Conservation (phyloP, 1,140 invertebrate genomes). For the Paralvinella palmiformis region DNA sequence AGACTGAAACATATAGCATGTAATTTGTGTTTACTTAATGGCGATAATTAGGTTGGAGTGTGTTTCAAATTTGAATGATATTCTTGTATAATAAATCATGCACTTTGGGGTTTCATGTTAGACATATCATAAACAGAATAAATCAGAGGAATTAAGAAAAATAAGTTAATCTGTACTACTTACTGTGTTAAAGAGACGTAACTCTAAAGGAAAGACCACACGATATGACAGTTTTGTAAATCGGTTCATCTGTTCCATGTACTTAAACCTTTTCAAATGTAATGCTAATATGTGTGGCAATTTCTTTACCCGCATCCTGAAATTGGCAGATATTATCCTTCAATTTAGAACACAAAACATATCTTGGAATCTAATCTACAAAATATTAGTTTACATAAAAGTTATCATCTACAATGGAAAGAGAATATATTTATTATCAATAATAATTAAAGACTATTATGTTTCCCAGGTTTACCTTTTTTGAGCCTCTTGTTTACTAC, state of each 20-base stretch:
- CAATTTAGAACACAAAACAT: constrained; percentile 13
- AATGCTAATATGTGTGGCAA: constrained; percentile 94
- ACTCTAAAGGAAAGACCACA: constrained; percentile 96
- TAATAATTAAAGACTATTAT: not conserved
- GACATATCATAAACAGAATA: too few relatives aligned
- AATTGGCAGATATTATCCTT: constrained; percentile 27
- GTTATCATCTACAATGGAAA: constrained; percentile 1
- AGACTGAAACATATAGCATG: constrained; percentile 60
- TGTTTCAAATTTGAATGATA: too few relatives aligned
- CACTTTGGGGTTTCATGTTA: too few relatives aligned
- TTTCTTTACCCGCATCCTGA: constrained; percentile 94
- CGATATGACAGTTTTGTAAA: constrained; percentile 98
- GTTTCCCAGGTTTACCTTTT: constrained; percentile 52
- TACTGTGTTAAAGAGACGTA: constrained; percentile 96
- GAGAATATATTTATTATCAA: constrained; percentile 9
- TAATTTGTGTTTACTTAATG: constrained; percentile 1
- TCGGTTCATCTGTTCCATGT: constrained; percentile 96
- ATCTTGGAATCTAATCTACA: not conserved
- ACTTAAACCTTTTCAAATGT: constrained; percentile 98
- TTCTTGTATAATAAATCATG: too few relatives aligned
- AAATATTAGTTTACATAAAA: not conserved
- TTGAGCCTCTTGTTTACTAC: constrained; percentile 97
- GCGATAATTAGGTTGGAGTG: too few relatives aligned
- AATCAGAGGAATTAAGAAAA: too few relatives aligned
- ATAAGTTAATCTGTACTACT: constrained; percentile 43